Evolutionary conservation across 2,888 invertebrate species (phyloP).

Genomic region (Sesia apiformis): DNA sequence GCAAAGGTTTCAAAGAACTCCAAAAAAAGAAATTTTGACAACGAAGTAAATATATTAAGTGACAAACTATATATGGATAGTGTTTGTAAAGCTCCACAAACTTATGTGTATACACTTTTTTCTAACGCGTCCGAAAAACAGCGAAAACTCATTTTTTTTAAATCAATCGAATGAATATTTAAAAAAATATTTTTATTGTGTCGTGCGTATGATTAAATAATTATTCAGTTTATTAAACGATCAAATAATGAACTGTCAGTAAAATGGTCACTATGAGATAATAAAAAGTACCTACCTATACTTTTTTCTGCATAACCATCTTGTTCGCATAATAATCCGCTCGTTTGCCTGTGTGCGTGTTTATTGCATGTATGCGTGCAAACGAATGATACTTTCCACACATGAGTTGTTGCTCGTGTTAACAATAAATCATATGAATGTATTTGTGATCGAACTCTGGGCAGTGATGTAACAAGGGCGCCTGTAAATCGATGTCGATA

Average conservation of each 20-base stretch:
- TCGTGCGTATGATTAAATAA: no score
- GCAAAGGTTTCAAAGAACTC: no score
- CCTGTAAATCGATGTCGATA: constrained; percentile 6
- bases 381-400: constrained; percentile 54
- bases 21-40: no score
- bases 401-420: constrained; percentile 60
- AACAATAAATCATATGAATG: constrained; percentile 71
- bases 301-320: constrained; percentile 10
- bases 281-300: neutral
- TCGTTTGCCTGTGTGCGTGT: constrained; percentile 25
- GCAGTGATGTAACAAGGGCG: constrained; percentile 20
- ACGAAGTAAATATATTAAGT: no score
- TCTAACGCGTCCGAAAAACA: no score
- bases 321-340: constrained; percentile 29
- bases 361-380: constrained; percentile 34
- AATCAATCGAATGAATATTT: no score
- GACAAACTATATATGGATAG: no score
- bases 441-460: constrained; percentile 57
- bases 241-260: neutral
- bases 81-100: no score
- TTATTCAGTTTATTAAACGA: no score
- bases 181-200: no score
- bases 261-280: neutral
- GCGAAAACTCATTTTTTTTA: no score
- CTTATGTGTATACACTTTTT: no score